A percentile compares a stretch with the other conserved stretches of the same genome.
Conservation (phyloP, 2,113 vertebrate species). For the Labeo rohita region DNA sequence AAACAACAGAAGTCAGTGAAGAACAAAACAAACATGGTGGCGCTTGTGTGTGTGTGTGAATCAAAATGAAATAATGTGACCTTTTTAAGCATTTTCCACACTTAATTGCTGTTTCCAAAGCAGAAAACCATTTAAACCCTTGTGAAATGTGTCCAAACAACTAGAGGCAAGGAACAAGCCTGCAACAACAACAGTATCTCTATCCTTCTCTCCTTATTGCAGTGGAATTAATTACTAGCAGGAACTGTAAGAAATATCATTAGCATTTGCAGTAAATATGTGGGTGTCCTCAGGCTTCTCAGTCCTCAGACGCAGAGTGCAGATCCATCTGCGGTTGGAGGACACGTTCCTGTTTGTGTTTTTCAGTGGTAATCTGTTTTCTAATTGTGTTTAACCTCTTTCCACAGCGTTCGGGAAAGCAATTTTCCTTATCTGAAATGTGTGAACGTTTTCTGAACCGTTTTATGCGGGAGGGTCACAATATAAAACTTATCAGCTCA, state of each 20-base stretch:
- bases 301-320: background rate
- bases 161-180: constrained; percentile 3
- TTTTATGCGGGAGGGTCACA: background rate
- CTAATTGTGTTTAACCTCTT: constrained; percentile 26
- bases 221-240: constrained; percentile 3
- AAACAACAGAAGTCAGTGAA: background rate
- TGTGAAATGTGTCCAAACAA: constrained; percentile 36
- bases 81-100: constrained; percentile 39
- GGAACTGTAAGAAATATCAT: constrained; percentile 1
- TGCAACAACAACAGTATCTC: background rate
- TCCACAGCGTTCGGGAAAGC: constrained; percentile 12
- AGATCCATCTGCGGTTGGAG: background rate
- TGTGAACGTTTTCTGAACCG: background rate
- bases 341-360: constrained; percentile 18
- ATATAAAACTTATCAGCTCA: constrained; percentile 1
- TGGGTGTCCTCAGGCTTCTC: background rate
- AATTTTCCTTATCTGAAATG: constrained; percentile 25
- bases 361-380: constrained; percentile 14
- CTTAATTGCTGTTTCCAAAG: constrained; percentile 16
- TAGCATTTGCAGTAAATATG: constrained; percentile 13
- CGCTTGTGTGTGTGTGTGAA: background rate
- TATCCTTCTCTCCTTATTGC: background rate
- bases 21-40: background rate
- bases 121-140: constrained; percentile 49
- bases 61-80: constrained; percentile 23